Conservation (phyloP, 2,888 invertebrate species). For the Nudaria mundana region DNA sequence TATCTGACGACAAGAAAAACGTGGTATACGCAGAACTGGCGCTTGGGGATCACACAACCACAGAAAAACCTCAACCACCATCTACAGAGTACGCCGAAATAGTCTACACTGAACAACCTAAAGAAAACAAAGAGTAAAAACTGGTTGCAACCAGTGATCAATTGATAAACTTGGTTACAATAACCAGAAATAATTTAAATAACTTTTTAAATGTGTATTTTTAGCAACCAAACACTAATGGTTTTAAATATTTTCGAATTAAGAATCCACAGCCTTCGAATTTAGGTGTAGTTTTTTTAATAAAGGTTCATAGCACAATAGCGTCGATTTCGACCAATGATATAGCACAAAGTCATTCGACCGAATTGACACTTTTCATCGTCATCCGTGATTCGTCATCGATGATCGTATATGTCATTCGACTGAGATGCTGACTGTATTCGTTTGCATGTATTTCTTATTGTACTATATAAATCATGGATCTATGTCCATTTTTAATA, state of each 20-base stretch:
- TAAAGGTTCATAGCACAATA: too few species aligned
- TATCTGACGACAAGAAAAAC: constrained; percentile 80
- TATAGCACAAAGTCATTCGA: too few species aligned
- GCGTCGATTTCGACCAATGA: too few species aligned
- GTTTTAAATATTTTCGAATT: neutral
- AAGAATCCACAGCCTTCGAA: too few species aligned
- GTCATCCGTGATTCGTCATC: too few species aligned
- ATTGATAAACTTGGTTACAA: neutral
- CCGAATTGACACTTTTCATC: too few species aligned
- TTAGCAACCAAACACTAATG: neutral
- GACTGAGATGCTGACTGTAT: too few species aligned
- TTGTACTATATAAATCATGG: too few species aligned
- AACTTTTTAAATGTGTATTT: neutral
- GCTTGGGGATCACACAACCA: constrained; percentile 64
- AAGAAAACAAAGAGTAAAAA: constrained; percentile 58
- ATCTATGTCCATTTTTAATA: too few species aligned
- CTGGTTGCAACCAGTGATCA: neutral
- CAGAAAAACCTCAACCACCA: constrained; percentile 67
- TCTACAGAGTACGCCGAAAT: constrained; percentile 90
- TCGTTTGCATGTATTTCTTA: too few species aligned
- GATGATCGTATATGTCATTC: too few species aligned
- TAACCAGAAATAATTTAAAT: neutral
- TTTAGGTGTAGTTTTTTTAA: too few species aligned
- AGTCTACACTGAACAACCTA: constrained; percentile 84
- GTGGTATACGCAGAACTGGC: constrained; percentile 89